These are phyloP conservation scores for Ardeotis arabs DNA, from an alignment of 2,113 vertebrate species.

Conservation along the genomic window DNA sequence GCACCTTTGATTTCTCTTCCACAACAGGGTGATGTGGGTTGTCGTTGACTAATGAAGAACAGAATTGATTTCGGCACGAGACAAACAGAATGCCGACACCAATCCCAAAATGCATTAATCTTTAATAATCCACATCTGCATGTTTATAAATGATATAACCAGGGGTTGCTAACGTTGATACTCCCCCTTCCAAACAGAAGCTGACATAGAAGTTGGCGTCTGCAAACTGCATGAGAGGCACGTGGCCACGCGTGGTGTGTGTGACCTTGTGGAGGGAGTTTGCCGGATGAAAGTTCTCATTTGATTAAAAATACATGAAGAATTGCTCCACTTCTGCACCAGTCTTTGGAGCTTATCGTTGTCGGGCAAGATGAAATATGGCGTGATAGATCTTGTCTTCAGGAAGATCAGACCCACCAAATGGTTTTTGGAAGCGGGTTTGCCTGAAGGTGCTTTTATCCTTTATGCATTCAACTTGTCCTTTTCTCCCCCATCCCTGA, in stretches of 20 bases:
- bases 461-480: background rate
- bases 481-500: background rate
- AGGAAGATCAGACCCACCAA: slow-evolving; percentile 12
- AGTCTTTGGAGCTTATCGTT: slow-evolving; percentile 8
- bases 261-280: slow-evolving; percentile 70
- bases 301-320: slow-evolving; percentile 60
- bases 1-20: slow-evolving; percentile 79
- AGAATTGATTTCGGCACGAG: slow-evolving; percentile 81
- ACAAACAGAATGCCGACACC: slow-evolving; percentile 83
- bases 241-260: background rate
- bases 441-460: slow-evolving; percentile 44
- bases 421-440: slow-evolving; percentile 16
- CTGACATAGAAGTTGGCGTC: slow-evolving; percentile 78
- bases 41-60: slow-evolving; percentile 83
- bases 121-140: slow-evolving; percentile 84
- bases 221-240: slow-evolving; percentile 50
- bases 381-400: slow-evolving; percentile 38
- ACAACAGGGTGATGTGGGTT: slow-evolving; percentile 75
- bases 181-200: slow-evolving; percentile 78
- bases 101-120: slow-evolving; percentile 83
- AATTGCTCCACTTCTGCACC: background rate
- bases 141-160: slow-evolving; percentile 81
- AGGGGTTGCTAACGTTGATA: slow-evolving; percentile 69
- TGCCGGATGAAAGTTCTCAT: slow-evolving; percentile 21
- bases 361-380: slow-evolving; percentile 22